phyloP scores from a whole-genome alignment of 2,113 vertebrate genomes.

The Mugil cephalus region DNA sequence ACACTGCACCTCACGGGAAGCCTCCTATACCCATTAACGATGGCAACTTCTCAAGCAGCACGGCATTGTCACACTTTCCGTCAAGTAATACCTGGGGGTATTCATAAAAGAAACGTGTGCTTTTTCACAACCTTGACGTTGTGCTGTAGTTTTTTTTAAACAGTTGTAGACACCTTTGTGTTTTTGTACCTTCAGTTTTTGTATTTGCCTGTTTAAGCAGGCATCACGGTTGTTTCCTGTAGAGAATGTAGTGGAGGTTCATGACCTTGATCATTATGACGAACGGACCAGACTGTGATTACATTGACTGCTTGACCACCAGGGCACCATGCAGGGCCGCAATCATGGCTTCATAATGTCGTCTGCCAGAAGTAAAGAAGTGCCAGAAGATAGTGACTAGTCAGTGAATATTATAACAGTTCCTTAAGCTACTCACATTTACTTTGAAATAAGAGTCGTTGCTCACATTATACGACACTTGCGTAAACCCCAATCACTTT shows the following conservation, averaged over 20 bases:
- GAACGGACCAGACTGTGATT: background rate
- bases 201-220: background rate
- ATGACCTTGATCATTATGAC: background rate
- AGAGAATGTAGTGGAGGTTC: background rate
- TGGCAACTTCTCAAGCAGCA: slow-evolving; percentile 31
- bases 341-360: background rate
- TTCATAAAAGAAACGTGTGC: slow-evolving; percentile 1
- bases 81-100: slow-evolving; percentile 15
- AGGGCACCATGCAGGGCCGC: background rate
- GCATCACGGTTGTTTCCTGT: too few species aligned
- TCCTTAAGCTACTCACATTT: background rate
- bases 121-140: background rate
- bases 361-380: background rate
- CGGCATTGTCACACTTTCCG: slow-evolving; percentile 16
- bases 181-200: background rate
- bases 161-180: background rate
- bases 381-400: background rate
- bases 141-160: background rate
- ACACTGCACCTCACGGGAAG: slow-evolving; percentile 35
- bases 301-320: background rate
- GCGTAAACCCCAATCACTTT: background rate
- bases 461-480: background rate
- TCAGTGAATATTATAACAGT: background rate
- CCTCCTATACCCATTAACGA: slow-evolving; percentile 27
- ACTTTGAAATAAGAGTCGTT: background rate